Evolutionary conservation across 2,113 vertebrate genomes (phyloP), one percentile per base, ranked within the genome.

Genomic region (Columbina picui): DNA sequence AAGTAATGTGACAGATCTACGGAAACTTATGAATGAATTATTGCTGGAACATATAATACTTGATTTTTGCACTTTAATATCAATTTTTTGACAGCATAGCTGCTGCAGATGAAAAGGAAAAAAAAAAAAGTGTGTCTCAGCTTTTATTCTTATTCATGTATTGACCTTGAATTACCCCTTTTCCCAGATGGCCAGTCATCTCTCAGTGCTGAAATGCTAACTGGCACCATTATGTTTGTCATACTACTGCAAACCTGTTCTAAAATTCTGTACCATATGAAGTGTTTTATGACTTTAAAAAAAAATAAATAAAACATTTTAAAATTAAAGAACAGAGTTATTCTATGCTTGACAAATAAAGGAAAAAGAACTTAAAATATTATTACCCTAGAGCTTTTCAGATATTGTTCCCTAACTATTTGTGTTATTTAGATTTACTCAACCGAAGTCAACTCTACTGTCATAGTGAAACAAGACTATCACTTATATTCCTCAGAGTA

Each of bases 1-100:
- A 93, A 96, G 27, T 94, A 95, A 95, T 73, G 50, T 73, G 84
- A 94, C 89, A 96, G 84, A 90, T 87, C 84, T 74, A 53, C 64
- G 80, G 93, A 95, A 94, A 80, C 57, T 94, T 75, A 86, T 87
- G 68, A 95, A 93, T 92, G 88, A 93, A 88, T 93, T 95, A 75
- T 84, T 96, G 34, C 82, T 96, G 93, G 90, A 95, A 87, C 59
- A 70, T 59, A 59, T 8, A 93, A 89, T 88, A 47, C 47, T 83
- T 96, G 88, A 90, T 87, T 96, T 97, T 94, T 93, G 39, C 65
- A 92, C 84, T 96, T 95, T 70, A 90, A 87, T 90, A 94, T 69
- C 91, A 95, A 81, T 94, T 69, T 94, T 93, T 84, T 84, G 91
- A 75, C 85, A 97, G 69, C 38, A 86, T 91, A 94, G 60, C 67